Evolutionary conservation across 2,113 vertebrate genomes (phyloP).

Genomic region (Onychostoma macrolepis): DNA sequence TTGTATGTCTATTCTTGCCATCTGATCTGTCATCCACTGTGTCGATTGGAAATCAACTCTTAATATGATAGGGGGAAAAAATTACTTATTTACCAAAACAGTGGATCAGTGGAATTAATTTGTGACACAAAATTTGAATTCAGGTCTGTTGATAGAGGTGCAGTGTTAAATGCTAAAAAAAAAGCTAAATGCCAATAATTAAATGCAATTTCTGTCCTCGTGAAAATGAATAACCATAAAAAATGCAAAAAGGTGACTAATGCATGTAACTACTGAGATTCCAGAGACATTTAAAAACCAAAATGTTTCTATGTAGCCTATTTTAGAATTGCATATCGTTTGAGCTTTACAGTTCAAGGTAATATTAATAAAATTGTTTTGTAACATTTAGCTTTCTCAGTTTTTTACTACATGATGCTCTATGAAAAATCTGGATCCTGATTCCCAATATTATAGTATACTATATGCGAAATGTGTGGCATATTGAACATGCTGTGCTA

Average conservation of each 20-base stretch:
- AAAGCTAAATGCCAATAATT: background rate
- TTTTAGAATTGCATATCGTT: background rate
- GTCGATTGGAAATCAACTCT: background rate
- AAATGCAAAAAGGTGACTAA: background rate
- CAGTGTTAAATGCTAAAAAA: background rate
- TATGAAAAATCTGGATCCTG: background rate
- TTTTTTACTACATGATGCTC: background rate
- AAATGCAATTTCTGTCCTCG: background rate
- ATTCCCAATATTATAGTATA: background rate
- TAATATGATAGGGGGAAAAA: background rate
- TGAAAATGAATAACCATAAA: background rate
- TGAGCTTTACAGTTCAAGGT: background rate
- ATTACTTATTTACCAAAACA: background rate
- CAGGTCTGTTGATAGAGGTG: background rate
- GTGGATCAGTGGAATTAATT: background rate
- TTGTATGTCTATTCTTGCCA: background rate
- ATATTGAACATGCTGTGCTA: background rate
- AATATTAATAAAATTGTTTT: background rate
- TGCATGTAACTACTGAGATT: background rate
- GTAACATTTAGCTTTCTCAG: constrained; percentile 48
- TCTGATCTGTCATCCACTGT: background rate
- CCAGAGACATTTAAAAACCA: background rate
- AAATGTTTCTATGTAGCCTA: background rate
- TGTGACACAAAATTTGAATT: background rate
- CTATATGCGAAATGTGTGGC: constrained; percentile 77